Evolutionary conservation across 2,888 invertebrate species (phyloP).

Genomic region (Gryllus longicercus): DNA sequence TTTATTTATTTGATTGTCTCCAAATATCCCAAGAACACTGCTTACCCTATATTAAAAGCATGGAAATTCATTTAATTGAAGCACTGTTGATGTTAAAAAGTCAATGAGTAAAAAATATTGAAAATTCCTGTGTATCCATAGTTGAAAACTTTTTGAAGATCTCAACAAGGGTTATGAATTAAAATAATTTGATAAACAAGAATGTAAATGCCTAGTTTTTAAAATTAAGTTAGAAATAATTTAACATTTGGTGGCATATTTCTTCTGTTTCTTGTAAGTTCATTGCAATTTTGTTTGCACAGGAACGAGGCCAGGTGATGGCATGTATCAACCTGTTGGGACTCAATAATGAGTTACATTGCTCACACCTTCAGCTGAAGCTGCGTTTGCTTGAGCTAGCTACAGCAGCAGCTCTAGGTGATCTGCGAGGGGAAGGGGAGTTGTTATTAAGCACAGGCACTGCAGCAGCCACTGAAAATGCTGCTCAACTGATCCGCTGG

Average conservation of each 20-base stretch:
- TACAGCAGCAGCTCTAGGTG: constrained; percentile 56
- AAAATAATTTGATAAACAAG: background rate
- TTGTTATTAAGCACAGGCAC: constrained; percentile 39
- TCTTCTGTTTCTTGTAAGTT: constrained; percentile 8
- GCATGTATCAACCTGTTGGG: constrained; percentile 58
- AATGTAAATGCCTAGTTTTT: background rate
- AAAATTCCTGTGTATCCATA: too few relatives aligned
- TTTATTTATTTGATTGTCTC: too few relatives aligned
- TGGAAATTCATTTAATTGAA: too few relatives aligned
- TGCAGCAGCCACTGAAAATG: constrained; percentile 53
- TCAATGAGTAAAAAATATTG: too few relatives aligned
- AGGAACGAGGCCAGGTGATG: constrained; percentile 58
- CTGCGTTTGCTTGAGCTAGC: constrained; percentile 58
- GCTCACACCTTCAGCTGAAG: constrained; percentile 55
- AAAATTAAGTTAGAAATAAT: background rate
- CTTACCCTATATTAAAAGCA: too few relatives aligned
- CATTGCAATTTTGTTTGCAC: constrained; percentile 31
- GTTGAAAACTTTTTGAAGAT: background rate
- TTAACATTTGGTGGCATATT: background rate
- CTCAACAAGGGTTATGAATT: background rate
- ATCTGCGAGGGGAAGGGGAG: constrained; percentile 55
- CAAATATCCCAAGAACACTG: too few relatives aligned
- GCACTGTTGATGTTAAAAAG: too few relatives aligned
- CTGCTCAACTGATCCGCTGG: constrained; percentile 55
- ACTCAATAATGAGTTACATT: constrained; percentile 55